Conservation (phyloP, 2,797 vertebrate species). For the Adelosebastes latens region DNA sequence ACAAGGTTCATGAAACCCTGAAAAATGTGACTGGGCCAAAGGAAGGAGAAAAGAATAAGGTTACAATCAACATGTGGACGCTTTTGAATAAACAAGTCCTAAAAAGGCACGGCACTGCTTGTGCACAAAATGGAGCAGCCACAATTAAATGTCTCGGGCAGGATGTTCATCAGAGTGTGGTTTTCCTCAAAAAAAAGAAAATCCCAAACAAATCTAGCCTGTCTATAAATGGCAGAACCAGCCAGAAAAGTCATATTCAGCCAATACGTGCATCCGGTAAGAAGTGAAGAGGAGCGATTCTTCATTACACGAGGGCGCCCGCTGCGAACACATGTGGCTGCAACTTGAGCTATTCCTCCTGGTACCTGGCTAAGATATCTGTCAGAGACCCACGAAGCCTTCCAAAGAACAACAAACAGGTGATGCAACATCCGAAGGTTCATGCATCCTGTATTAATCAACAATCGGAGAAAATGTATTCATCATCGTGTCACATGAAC, state of each 20-base stretch:
- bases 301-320: constrained; percentile 28
- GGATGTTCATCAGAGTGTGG: constrained; percentile 84
- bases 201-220: constrained; percentile 71
- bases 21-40: constrained; percentile 16
- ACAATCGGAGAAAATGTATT: constrained; percentile 41
- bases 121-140: constrained; percentile 71
- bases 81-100: constrained; percentile 78
- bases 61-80: constrained; percentile 75
- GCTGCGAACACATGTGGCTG: constrained; percentile 60
- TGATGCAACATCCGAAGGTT: constrained; percentile 29
- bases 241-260: constrained; percentile 65
- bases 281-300: constrained; percentile 48
- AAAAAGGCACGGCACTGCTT: constrained; percentile 65
- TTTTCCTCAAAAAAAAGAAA: constrained; percentile 62
- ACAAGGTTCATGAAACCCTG: neutral
- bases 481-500: constrained; percentile 25
- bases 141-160: constrained; percentile 78
- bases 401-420: constrained; percentile 63
- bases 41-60: constrained; percentile 34
- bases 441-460: constrained; percentile 45
- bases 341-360: constrained; percentile 54
- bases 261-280: constrained; percentile 31
- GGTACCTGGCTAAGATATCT: constrained; percentile 64
- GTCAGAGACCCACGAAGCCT: constrained; percentile 19
- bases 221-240: constrained; percentile 68